Percentiles rank a stretch among this genome's conserved stretches.
Conservation (phyloP, 2,113 vertebrate genomes). For the Jaculus jaculus region DNA sequence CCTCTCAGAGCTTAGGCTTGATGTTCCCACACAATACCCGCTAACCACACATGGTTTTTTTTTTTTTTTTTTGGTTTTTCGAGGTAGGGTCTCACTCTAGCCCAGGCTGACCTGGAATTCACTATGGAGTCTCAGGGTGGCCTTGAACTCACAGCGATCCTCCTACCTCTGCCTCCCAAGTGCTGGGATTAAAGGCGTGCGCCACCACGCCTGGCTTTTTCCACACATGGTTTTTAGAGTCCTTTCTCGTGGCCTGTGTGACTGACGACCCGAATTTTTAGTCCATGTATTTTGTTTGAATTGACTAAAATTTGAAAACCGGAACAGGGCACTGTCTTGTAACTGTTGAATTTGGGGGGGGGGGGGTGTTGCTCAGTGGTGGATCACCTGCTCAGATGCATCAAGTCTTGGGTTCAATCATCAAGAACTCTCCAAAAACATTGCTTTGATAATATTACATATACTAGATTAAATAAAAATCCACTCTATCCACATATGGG, state of each 20-base stretch:
- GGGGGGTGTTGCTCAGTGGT: not conserved
- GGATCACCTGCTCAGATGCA: not conserved
- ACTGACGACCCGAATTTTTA: not conserved
- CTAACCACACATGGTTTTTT: not conserved
- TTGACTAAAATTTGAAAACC: not conserved
- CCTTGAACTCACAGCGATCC: no score
- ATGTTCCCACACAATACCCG: fast-evolving
- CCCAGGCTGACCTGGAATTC: no score
- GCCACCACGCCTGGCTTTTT: no score
- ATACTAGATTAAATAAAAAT: not conserved
- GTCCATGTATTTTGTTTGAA: not conserved
- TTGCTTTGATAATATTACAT: not conserved
- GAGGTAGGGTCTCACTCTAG: no score
- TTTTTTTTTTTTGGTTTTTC: no score
- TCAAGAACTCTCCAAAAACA: not conserved
- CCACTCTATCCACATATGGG: not conserved
- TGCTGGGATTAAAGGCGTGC: no score
- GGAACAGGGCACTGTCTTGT: not conserved
- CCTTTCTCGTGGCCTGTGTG: not conserved
- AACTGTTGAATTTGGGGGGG: not conserved
- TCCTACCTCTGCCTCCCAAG: no score
- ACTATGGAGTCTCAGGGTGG: no score
- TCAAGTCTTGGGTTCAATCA: not conserved
- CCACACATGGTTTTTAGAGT: not conserved
- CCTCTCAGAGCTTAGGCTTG: not conserved